Conservation (phyloP, 2,888 invertebrate genomes). For the Oeneis ivallda region DNA sequence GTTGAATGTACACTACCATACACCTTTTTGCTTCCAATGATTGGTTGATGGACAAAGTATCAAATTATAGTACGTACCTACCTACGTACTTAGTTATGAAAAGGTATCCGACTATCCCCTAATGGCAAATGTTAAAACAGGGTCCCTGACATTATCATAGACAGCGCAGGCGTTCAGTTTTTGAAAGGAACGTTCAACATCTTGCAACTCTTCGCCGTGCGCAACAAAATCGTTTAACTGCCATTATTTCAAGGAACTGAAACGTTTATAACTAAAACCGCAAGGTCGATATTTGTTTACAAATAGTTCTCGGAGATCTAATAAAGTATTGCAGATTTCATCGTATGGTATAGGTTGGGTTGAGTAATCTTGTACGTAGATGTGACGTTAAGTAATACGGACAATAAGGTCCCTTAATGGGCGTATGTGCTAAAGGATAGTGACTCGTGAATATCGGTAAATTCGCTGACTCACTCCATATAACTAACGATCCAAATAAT, state of each 20-base stretch:
- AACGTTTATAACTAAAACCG: slow-evolving; percentile 21
- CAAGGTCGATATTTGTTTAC: slow-evolving; percentile 35
- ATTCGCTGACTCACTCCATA: slow-evolving; percentile 11
- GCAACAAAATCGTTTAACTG: not conserved
- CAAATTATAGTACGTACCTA: too few species aligned
- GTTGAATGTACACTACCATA: not conserved
- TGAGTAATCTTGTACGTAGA: slow-evolving; percentile 16
- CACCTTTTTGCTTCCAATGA: too few species aligned
- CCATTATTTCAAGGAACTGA: slow-evolving; percentile 18
- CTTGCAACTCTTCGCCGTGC: slow-evolving; percentile 5
- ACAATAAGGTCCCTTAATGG: slow-evolving; percentile 9
- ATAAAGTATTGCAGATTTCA: slow-evolving; percentile 22
- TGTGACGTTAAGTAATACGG: slow-evolving; percentile 11
- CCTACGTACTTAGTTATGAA: too few species aligned
- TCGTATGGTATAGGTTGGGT: not conserved
- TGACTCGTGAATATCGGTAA: slow-evolving; percentile 17
- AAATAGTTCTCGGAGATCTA: slow-evolving; percentile 31
- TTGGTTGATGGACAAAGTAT: too few species aligned
- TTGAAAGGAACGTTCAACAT: slow-evolving; percentile 5
- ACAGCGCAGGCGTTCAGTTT: not conserved
- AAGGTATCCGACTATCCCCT: too few species aligned
- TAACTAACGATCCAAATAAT: slow-evolving; percentile 3
- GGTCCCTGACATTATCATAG: not conserved
- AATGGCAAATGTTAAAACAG: too few species aligned
- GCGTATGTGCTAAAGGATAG: slow-evolving; percentile 5